These are phyloP conservation scores for Lasioglossum pauxillum DNA, from an alignment of 2,888 invertebrate genomes.

Conservation along the genomic window DNA sequence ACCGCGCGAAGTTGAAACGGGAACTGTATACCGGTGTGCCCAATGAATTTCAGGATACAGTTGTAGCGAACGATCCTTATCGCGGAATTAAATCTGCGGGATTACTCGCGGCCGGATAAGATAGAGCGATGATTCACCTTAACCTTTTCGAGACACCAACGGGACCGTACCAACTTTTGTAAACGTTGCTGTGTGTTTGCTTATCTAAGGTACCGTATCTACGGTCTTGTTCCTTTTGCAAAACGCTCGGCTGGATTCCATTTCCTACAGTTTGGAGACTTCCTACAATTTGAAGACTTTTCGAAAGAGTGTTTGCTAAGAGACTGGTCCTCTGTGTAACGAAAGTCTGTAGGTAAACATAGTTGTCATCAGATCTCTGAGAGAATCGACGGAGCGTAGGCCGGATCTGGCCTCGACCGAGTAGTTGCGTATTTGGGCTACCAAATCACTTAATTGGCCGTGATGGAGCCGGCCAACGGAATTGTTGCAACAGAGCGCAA, in stretches of 20 bases:
- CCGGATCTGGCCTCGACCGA: conserved; percentile 4
- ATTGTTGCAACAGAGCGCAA: conserved; percentile 13
- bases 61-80: not conserved
- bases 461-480: not conserved
- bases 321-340: not conserved
- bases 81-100: not conserved
- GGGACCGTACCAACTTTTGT: not conserved
- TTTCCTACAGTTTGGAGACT: not conserved
- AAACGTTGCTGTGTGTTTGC: not conserved
- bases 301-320: not conserved
- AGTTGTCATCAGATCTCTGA: not conserved
- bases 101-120: not conserved
- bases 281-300: not conserved
- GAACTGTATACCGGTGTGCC: not conserved
- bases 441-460: conserved; percentile 7
- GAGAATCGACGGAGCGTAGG: not conserved
- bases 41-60: conserved; percentile 5
- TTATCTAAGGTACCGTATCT: not conserved
- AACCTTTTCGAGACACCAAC: not conserved
- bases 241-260: not conserved
- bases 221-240: not conserved
- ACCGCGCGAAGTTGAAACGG: not conserved
- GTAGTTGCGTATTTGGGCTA: conserved; percentile 6
- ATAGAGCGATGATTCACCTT: not conserved
- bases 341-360: not conserved